Conservation (phyloP, 23 tunicate genomes). For the Ascidia mentula region DNA sequence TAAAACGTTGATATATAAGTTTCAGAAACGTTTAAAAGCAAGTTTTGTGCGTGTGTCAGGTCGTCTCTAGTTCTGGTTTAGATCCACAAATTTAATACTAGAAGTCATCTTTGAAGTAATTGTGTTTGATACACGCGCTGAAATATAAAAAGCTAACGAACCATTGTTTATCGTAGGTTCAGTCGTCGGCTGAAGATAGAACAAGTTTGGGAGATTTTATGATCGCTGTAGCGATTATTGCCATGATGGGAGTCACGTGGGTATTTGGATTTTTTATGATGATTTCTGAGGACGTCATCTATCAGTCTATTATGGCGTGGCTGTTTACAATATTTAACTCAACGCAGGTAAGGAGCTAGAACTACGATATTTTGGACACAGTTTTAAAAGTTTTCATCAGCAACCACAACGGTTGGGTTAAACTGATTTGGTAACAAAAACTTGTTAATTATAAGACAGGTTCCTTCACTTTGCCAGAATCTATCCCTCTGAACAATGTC, state of each 20-base stretch:
- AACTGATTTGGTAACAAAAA: too few relatives aligned
- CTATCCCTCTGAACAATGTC: neutral
- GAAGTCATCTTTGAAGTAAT: too few relatives aligned
- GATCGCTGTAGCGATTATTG: neutral
- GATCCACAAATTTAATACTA: too few relatives aligned
- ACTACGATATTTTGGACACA: constrained; percentile 14
- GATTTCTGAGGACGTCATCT: neutral
- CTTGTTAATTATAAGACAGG: neutral
- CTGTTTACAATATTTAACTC: neutral
- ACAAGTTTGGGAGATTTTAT: neutral
- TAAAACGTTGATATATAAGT: too few relatives aligned
- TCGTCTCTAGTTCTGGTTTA: too few relatives aligned
- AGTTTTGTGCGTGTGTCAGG: too few relatives aligned
- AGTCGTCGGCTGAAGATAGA: neutral
- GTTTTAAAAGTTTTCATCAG: too few relatives aligned
- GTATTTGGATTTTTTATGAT: neutral
- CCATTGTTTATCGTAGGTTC: neutral
- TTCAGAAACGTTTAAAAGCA: too few relatives aligned
- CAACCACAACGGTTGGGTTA: too few relatives aligned
- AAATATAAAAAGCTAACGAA: neutral
- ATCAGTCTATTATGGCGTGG: neutral
- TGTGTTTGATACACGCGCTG: neutral
- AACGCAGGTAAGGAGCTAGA: constrained; percentile 1
- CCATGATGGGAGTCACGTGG: neutral
- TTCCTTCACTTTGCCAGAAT: neutral